Evolutionary conservation across 2,888 invertebrate species (phyloP), one percentile per base, ranked within the genome.

Genomic region (Germaria angustata): DNA sequence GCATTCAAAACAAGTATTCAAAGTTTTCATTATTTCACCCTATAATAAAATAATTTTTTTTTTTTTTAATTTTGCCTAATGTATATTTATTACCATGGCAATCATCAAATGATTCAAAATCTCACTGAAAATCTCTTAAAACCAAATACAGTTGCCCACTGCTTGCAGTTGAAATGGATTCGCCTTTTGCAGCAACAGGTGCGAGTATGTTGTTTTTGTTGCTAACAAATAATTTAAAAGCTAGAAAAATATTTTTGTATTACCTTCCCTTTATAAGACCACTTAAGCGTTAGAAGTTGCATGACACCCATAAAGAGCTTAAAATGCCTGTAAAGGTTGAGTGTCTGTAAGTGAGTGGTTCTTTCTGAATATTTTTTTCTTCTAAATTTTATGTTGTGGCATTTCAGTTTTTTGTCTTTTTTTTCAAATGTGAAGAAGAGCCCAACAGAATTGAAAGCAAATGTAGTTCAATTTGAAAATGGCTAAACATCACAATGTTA

Each of bases 281-380:
- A 51, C n/a, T 39, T 20, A 36, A 49, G 51, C 53, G 20, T 34
- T 28, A 51, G 68, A 22, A 39, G 36, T 34, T 68, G 39, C 41
- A 22, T 49, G 63, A 22, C 46, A 39, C 24, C 13, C 15, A 22
- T 24, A 7, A 24, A 24, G 51, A 24, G 24, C 24, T 51, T 24
- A 51, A 22, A 51, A 49, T 22, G 39, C 13, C n/a, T 39, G 39
- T 39, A 39, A 39, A 39, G 4, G 13, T 39, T 39, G 13, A 39
- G 39, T 39, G 39, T 39, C 39, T 39, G 39, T 39, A 39, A 39
- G 39, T 39, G 39, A 39, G 39, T n/a, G 11, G 39, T 13, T 39
- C 13, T 39, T 13, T 4, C 39, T 13, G 13, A 9, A 28, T 3
- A 5, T 28, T 39, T 4, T 13, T 39, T 39, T n/a, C 13, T 13